A percentile compares a stretch with the other conserved stretches of the same genome.
These are phyloP conservation scores for Cynoglossus semilaevis DNA, from an alignment of 2,113 vertebrate species.

Conservation along the genomic window DNA sequence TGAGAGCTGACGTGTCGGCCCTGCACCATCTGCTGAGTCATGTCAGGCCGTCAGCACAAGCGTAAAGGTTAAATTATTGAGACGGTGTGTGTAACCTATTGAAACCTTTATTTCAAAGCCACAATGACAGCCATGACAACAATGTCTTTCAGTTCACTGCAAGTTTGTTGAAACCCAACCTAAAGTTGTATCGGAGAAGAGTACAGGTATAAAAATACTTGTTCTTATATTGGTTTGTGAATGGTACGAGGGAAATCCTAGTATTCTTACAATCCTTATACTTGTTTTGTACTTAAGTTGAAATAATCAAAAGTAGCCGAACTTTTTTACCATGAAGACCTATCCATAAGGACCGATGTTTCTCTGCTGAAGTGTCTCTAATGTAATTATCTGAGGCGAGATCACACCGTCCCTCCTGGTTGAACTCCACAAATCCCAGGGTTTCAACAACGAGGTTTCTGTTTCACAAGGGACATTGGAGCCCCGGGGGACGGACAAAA, in stretches of 20 bases:
- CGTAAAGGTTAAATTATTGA: slow-evolving; percentile 31
- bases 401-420: slow-evolving; percentile 18
- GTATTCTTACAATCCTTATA: too few relatives aligned
- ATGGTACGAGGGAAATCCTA: too few relatives aligned
- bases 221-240: too few relatives aligned
- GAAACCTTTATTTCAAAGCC: too few relatives aligned
- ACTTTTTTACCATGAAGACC: too few relatives aligned
- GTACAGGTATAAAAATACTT: too few relatives aligned
- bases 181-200: too few relatives aligned
- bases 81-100: background rate
- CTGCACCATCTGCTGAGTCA: slow-evolving; percentile 55
- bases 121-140: too few relatives aligned
- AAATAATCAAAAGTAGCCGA: too few relatives aligned
- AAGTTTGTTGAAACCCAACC: too few relatives aligned
- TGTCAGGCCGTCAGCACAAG: slow-evolving; percentile 36
- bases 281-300: too few relatives aligned
- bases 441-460: slow-evolving; percentile 37
- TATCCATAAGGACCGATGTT: background rate
- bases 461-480: slow-evolving; percentile 27
- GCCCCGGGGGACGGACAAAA: slow-evolving; percentile 21
- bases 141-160: too few relatives aligned
- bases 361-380: slow-evolving; percentile 12
- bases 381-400: slow-evolving; percentile 37
- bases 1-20: slow-evolving; percentile 27
- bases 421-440: slow-evolving; percentile 23